Evolutionary conservation across 2,888 invertebrate genomes (phyloP).

Genomic region (Platypus cylindrus): DNA sequence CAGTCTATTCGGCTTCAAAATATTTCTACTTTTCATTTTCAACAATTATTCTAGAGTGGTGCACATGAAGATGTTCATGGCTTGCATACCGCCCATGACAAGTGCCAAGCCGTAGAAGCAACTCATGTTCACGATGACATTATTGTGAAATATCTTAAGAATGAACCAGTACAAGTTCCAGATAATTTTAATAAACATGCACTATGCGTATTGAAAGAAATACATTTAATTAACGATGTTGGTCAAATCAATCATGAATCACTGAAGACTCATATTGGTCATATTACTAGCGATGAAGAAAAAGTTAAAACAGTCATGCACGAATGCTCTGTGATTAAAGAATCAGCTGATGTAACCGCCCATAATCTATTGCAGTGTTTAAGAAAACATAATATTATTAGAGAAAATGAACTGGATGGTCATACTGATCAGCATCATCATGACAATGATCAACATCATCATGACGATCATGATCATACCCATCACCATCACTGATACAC

Average conservation of each 20-base stretch:
- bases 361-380: slow-evolving; percentile 6
- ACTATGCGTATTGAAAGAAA: slow-evolving; percentile 7
- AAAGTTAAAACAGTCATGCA: slow-evolving; percentile 4
- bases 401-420: background rate
- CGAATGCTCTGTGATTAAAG: slow-evolving; percentile 7
- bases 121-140: slow-evolving; percentile 4
- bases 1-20: no score
- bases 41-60: no score
- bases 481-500: background rate
- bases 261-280: slow-evolving; percentile 9
- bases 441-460: background rate
- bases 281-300: slow-evolving; percentile 4
- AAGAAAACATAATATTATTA: slow-evolving; percentile 5
- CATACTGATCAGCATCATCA: slow-evolving; percentile 3
- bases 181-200: slow-evolving; percentile 7
- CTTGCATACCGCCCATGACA: slow-evolving; percentile 3
- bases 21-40: no score
- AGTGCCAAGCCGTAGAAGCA: slow-evolving; percentile 6
- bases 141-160: slow-evolving; percentile 4
- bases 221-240: slow-evolving; percentile 3
- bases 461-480: background rate
- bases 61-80: slow-evolving; percentile 5
- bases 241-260: slow-evolving; percentile 8
- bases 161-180: slow-evolving; percentile 3
- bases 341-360: slow-evolving; percentile 6